Evolutionary conservation across 1,140 invertebrate genomes (phyloP).

Genomic region (Drosophila sp.): DNA sequence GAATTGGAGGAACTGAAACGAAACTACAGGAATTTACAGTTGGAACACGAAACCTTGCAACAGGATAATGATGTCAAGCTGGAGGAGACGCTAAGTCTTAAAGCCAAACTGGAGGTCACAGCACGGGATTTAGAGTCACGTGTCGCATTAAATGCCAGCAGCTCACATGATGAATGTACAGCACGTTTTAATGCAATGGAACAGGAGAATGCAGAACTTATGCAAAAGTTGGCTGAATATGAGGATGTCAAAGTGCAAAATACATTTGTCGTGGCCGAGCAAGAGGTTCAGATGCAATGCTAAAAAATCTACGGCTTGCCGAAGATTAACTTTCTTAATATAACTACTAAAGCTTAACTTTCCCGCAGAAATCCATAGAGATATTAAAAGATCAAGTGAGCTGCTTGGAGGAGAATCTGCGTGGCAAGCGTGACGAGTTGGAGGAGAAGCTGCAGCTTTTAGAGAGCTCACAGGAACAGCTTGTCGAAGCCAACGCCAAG

Average conservation of each 20-base stretch:
- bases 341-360: neutral
- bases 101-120: conserved; percentile 40
- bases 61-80: conserved; percentile 62
- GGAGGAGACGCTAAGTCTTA: conserved; percentile 43
- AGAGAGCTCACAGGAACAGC: conserved; percentile 76
- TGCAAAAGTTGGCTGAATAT: conserved; percentile 74
- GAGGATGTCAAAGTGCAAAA: conserved; percentile 58
- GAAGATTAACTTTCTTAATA: neutral
- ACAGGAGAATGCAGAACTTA: conserved; percentile 65
- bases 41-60: conserved; percentile 62
- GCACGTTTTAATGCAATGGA: conserved; percentile 56
- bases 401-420: conserved; percentile 77
- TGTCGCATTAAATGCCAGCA: conserved; percentile 6
- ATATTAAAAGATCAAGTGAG: conserved; percentile 71
- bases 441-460: conserved; percentile 75
- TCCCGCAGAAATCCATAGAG: conserved; percentile 66
- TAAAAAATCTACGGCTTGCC: neutral
- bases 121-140: conserved; percentile 28
- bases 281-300: conserved; percentile 66
- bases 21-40: conserved; percentile 52
- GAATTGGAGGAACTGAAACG: conserved; percentile 69
- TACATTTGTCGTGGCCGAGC: conserved; percentile 69
- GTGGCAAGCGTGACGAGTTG: conserved; percentile 69
- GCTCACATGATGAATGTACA: conserved; percentile 47
- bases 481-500: conserved; percentile 77